Conservation (phyloP, 2,888 invertebrate species). For the Eudemis profundana region DNA sequence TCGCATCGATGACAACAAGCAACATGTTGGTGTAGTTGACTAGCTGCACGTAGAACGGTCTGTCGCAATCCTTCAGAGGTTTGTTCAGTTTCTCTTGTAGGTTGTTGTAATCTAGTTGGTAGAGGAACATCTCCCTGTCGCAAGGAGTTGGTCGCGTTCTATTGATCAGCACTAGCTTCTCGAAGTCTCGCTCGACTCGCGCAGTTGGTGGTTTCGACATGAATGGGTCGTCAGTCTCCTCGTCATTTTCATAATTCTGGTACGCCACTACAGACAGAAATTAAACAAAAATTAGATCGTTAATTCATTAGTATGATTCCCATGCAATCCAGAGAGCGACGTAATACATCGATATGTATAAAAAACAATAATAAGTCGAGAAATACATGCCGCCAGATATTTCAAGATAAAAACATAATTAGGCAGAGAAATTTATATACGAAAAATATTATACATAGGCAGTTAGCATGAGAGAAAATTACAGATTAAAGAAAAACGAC, state of each 20-base stretch:
- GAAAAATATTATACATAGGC: slow-evolving; percentile 23
- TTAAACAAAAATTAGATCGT: slow-evolving; percentile 35
- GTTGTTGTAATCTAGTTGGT: slow-evolving; percentile 80
- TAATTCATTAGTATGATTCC: background rate
- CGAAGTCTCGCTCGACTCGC: slow-evolving; percentile 84
- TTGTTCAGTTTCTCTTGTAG: slow-evolving; percentile 81
- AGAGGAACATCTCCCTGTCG: slow-evolving; percentile 89
- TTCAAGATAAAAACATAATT: slow-evolving; percentile 24
- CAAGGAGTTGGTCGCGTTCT: slow-evolving; percentile 94
- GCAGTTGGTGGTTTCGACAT: slow-evolving; percentile 76
- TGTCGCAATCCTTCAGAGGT: slow-evolving; percentile 70
- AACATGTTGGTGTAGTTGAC: slow-evolving; percentile 92
- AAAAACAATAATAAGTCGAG: slow-evolving; percentile 19
- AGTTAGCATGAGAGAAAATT: slow-evolving; percentile 5
- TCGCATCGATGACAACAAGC: slow-evolving; percentile 89
- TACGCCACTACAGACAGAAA: slow-evolving; percentile 63
- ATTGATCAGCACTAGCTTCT: slow-evolving; percentile 88
- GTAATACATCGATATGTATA: slow-evolving; percentile 30
- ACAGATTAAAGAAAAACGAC: slow-evolving; percentile 11
- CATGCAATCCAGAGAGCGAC: slow-evolving; percentile 39
- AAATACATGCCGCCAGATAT: slow-evolving; percentile 35
- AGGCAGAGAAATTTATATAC: slow-evolving; percentile 19
- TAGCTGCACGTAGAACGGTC: slow-evolving; percentile 90
- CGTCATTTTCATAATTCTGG: slow-evolving; percentile 81
- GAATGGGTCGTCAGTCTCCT: slow-evolving; percentile 72